Evolutionary conservation across 2,888 invertebrate species (phyloP).

Genomic region (Drosophila rellima): DNA sequence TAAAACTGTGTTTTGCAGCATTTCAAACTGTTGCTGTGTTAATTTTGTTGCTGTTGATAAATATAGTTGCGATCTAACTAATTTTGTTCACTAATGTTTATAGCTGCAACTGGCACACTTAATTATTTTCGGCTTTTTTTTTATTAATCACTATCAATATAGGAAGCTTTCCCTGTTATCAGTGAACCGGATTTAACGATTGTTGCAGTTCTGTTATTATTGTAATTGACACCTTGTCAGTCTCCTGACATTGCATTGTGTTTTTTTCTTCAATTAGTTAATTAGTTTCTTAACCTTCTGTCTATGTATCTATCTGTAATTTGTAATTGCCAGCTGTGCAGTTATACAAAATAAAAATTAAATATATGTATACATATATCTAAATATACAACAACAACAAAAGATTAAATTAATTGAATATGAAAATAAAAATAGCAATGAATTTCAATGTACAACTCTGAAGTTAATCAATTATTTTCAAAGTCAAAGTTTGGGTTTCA

Average conservation of each 20-base stretch:
- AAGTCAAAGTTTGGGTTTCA: not conserved
- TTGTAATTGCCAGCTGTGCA: slow-evolving; percentile 57
- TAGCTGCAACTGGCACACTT: slow-evolving; percentile 49
- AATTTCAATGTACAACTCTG: slow-evolving; percentile 48
- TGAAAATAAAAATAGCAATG: slow-evolving; percentile 52
- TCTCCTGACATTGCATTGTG: slow-evolving; percentile 19
- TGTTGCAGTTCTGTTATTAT: slow-evolving; percentile 2
- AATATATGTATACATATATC: slow-evolving; percentile 47
- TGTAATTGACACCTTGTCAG: slow-evolving; percentile 17
- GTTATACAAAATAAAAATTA: slow-evolving; percentile 37
- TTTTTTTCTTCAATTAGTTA: slow-evolving; percentile 36
- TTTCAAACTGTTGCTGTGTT: slow-evolving; percentile 43
- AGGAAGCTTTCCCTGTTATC: slow-evolving; percentile 16
- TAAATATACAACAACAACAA: slow-evolving; percentile 40
- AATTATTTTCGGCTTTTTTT: not conserved
- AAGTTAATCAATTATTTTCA: not conserved
- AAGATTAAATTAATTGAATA: slow-evolving; percentile 47
- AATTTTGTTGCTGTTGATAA: slow-evolving; percentile 53
- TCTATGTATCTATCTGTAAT: slow-evolving; percentile 25
- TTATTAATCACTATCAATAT: not conserved
- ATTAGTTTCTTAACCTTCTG: slow-evolving; percentile 19
- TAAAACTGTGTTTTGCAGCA: slow-evolving; percentile 53
- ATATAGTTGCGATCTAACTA: slow-evolving; percentile 29
- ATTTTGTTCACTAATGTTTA: slow-evolving; percentile 45
- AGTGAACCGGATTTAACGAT: slow-evolving; percentile 1